phyloP scores from a whole-genome alignment of 1,140 invertebrate genomes.

The Diuraphis noxia region DNA sequence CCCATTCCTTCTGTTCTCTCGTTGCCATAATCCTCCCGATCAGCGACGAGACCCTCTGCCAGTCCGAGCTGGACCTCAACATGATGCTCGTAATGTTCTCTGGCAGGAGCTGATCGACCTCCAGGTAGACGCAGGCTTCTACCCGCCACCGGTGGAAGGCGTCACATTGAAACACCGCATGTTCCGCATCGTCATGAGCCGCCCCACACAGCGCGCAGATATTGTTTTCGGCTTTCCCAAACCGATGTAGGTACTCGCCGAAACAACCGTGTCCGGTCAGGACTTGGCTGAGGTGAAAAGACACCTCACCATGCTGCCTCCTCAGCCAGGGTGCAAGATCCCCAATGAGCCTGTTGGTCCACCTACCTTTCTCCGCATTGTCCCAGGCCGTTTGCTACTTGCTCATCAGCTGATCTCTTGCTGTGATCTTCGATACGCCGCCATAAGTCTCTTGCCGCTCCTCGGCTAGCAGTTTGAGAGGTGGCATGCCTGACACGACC shows the following conservation, averaged over 20 bases:
- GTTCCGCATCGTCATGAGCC: neutral
- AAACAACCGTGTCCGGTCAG: too few species aligned
- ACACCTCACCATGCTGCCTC: neutral
- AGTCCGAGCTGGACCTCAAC: too few species aligned
- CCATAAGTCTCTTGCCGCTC: too few species aligned
- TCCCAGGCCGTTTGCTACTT: neutral
- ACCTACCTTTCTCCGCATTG: neutral
- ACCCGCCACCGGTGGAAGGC: neutral
- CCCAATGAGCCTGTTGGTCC: neutral
- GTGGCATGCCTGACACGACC: too few species aligned
- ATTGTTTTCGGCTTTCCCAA: neutral
- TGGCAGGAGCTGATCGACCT: too few species aligned
- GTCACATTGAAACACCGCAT: neutral
- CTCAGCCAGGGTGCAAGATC: neutral
- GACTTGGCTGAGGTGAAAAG: neutral
- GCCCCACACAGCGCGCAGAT: neutral
- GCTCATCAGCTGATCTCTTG: neutral
- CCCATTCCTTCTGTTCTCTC: too few species aligned
- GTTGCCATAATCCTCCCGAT: too few species aligned
- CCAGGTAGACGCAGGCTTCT: neutral
- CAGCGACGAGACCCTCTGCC: too few species aligned
- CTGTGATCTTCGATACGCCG: fast-evolving
- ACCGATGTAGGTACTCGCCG: neutral
- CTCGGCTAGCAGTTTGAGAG: too few species aligned
- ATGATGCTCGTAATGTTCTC: too few species aligned